Conservation (phyloP, 2,797 vertebrate genomes). For the Sylvia borin region DNA sequence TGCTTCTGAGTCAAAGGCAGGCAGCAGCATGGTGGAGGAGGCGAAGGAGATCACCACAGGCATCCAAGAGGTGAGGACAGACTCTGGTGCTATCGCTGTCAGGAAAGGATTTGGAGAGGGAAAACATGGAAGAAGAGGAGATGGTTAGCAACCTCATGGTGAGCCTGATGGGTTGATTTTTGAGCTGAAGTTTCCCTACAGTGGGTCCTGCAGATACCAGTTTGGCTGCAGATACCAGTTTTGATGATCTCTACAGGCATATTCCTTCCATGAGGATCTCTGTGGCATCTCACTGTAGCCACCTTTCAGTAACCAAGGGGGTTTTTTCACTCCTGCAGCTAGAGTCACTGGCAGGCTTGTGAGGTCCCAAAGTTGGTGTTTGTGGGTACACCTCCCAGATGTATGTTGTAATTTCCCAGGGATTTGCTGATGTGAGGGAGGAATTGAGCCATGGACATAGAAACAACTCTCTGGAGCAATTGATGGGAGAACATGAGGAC, state of each 20-base stretch:
- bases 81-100: neutral
- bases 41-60: conserved; percentile 60
- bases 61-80: conserved; percentile 73
- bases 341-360: neutral
- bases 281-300: neutral
- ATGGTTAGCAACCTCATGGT: neutral
- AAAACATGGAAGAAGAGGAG: neutral
- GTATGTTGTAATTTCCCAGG: neutral
- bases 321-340: neutral
- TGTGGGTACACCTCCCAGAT: neutral
- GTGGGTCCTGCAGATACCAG: neutral
- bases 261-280: neutral
- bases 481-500: neutral
- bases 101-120: neutral
- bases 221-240: too few relatives aligned
- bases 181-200: neutral
- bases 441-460: neutral
- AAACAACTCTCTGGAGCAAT: neutral
- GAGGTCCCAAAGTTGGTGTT: neutral
- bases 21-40: conserved; percentile 26
- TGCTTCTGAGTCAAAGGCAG: conserved; percentile 45
- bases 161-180: neutral
- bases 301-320: neutral
- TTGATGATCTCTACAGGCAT: neutral
- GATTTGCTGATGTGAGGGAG: neutral